Evolutionary conservation across 1,140 invertebrate genomes (phyloP).

Genomic region (Apis laboriosa): DNA sequence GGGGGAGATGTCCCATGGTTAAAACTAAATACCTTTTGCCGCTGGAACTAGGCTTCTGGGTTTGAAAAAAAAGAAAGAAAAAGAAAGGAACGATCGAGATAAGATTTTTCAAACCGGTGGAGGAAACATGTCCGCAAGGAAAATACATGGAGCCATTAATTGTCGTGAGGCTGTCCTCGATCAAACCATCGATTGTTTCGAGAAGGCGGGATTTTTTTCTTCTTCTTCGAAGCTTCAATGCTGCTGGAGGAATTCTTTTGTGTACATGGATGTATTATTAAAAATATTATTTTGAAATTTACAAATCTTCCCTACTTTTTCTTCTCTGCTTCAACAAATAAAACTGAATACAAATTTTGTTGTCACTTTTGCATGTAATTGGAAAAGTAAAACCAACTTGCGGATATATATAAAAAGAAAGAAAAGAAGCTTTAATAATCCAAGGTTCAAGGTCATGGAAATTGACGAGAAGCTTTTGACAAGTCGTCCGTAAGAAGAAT

Average conservation of each 20-base stretch:
- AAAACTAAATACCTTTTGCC: conserved; percentile 41
- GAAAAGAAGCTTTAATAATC: no score
- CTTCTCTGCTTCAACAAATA: no score
- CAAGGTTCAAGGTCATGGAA: no score
- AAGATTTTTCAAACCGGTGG: conserved; percentile 7
- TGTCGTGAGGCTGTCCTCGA: conserved; percentile 15
- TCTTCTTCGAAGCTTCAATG: no score
- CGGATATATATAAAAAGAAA: not conserved
- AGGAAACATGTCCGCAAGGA: conserved; percentile 25
- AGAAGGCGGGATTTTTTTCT: not conserved
- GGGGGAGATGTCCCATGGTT: conserved; percentile 50
- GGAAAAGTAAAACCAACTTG: no score
- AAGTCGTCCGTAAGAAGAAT: not conserved
- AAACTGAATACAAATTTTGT: no score
- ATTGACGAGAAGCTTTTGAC: not conserved
- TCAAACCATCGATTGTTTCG: conserved; percentile 44
- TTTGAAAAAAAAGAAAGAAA: conserved; percentile 37
- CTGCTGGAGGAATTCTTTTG: no score
- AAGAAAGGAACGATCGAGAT: not conserved
- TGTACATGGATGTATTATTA: no score
- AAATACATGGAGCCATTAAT: conserved; percentile 42
- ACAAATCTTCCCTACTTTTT: no score
- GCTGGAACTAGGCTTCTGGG: not conserved
- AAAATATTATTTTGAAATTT: no score
- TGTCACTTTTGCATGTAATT: no score